Evolutionary conservation across 2,113 vertebrate genomes (phyloP).

Genomic region (Varanus komodoensis): DNA sequence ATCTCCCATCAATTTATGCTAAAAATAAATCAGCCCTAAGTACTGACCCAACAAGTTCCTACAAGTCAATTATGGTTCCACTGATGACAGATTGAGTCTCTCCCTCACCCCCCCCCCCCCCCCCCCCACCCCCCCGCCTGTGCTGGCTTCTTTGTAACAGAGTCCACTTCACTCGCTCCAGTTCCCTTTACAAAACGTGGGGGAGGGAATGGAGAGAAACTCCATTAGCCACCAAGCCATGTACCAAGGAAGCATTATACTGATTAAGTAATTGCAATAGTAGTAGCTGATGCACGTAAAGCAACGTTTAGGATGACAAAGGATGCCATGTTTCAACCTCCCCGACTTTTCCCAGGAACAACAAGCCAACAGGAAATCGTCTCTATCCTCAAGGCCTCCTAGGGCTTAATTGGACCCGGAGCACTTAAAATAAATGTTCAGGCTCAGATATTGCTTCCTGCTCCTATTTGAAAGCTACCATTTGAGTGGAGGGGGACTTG

Average conservation of each 20-base stretch:
- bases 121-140: rapidly evolving
- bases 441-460: neutral
- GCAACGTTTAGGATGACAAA: slow-evolving; percentile 18
- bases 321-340: slow-evolving; percentile 1
- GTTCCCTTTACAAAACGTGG: neutral
- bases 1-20: slow-evolving; percentile 32
- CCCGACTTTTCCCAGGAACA: neutral
- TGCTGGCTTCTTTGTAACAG: neutral
- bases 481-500: neutral
- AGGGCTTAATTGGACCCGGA: neutral
- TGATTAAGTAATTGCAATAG: slow-evolving; percentile 34
- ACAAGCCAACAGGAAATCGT: neutral
- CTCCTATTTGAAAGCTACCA: neutral
- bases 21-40: slow-evolving; percentile 32
- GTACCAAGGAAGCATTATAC: slow-evolving; percentile 6
- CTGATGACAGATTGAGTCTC: neutral
- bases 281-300: slow-evolving; percentile 3
- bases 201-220: slow-evolving; percentile 9
- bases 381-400: neutral
- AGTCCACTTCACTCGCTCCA: neutral
- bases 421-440: neutral
- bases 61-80: rapidly evolving
- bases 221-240: neutral
- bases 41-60: slow-evolving; percentile 5
- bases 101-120: neutral